Conservation (phyloP, 2,797 vertebrate genomes). For the Parauchenoglanis punctatus region DNA sequence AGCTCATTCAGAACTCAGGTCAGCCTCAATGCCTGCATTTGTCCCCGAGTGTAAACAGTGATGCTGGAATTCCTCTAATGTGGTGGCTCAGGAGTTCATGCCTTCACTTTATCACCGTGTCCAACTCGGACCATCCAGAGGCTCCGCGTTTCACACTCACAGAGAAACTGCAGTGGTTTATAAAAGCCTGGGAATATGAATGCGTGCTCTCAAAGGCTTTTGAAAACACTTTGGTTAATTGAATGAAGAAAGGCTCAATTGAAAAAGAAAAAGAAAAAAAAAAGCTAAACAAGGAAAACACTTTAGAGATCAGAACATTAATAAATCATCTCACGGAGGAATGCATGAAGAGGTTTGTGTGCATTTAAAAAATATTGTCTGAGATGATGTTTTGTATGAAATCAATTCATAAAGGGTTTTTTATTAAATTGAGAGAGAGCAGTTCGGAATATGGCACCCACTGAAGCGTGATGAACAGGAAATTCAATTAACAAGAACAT, state of each 20-base stretch:
- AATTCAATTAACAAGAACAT: not conserved
- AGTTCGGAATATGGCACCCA: not conserved
- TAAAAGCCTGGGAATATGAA: constrained; percentile 20
- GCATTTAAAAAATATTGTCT: not conserved
- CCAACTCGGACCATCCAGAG: constrained; percentile 36
- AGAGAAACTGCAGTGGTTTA: not conserved
- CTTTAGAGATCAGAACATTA: not conserved
- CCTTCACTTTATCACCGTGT: constrained; percentile 48
- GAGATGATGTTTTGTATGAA: not conserved
- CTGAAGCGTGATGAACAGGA: not conserved
- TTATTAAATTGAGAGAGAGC: not conserved
- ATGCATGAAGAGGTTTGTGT: not conserved
- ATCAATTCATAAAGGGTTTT: not conserved
- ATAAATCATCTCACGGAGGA: not conserved
- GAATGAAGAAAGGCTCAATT: not conserved
- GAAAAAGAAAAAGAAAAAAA: not conserved
- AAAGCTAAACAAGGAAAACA: not conserved
- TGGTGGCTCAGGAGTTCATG: constrained; percentile 65
- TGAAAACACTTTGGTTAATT: not conserved
- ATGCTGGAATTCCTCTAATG: constrained; percentile 76
- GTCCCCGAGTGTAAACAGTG: constrained; percentile 78
- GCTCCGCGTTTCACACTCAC: constrained; percentile 3
- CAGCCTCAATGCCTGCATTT: constrained; percentile 79
- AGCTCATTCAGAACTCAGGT: constrained; percentile 76
- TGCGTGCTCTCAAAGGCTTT: constrained; percentile 24